Conservation (phyloP, 2,888 invertebrate genomes). For the Ditylenchus weischeri region DNA sequence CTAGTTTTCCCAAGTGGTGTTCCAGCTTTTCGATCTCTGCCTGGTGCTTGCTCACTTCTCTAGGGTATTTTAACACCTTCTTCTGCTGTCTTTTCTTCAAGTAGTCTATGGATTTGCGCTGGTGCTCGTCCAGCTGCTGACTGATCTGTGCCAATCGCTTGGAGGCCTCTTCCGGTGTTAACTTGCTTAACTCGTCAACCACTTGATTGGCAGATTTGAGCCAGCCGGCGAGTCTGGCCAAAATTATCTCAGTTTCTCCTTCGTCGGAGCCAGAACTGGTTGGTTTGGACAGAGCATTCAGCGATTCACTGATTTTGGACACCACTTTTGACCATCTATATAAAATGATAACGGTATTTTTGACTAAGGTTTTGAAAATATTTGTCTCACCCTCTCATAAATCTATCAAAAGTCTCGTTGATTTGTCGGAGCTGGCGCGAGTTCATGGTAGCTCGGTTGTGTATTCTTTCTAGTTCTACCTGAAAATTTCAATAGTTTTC, state of each 20-base stretch:
- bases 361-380: background rate
- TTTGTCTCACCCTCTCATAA: conserved; percentile 39
- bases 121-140: conserved; percentile 26
- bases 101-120: conserved; percentile 15
- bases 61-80: background rate
- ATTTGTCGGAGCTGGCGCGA: conserved; percentile 46
- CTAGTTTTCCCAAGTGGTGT: conserved; percentile 12
- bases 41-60: background rate
- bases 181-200: conserved; percentile 37
- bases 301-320: conserved; percentile 50
- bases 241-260: conserved; percentile 13
- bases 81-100: background rate
- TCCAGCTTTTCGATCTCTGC: conserved; percentile 12
- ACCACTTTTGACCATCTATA: conserved; percentile 47
- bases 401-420: conserved; percentile 54
- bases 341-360: conserved; percentile 3
- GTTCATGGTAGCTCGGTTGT: conserved; percentile 40
- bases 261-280: conserved; percentile 9
- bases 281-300: conserved; percentile 36
- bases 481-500: background rate
- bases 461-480: conserved; percentile 48
- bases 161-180: conserved; percentile 14
- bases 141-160: conserved; percentile 19
- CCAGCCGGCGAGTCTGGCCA: conserved; percentile 16
- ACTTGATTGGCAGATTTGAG: conserved; percentile 33